Evolutionary conservation across 2,797 vertebrate species (phyloP), one percentile per base, ranked within the genome.

Genomic region (Lophius americanus): DNA sequence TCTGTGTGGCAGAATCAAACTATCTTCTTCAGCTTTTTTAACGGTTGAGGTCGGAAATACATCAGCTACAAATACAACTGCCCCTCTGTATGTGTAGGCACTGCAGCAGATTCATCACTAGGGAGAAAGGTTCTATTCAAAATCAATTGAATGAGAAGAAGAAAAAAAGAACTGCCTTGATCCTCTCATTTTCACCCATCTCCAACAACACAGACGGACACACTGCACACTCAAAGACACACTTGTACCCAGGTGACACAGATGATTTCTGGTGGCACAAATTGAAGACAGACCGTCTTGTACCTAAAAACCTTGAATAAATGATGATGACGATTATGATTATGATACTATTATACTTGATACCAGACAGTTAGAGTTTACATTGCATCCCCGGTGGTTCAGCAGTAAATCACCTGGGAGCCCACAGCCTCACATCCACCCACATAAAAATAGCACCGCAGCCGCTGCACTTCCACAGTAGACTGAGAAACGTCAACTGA

Each of bases 231-330:
- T 51, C 12, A 50, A 23, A 44, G 42, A 53, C 9, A 43, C 9
- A 47, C 6, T 4, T 51, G 33, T 12, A 53, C 9, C 3, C 38
- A 23, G 14, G 12, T 42, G 33, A 49, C 46, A 38, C 14, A 9
- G 51, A 42, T 46, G 43, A 59, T 37, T 8, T 61, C n/a, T 51
- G 33, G 7, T 69, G 63, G 60, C 51, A 82, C 51, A 60, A 81
- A 75, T 72, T 73, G 58, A 71, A 72, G 58, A 82, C 61, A 83
- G 55, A 71, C 53, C 52, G 23, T 23, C 23, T 78, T 46, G 60
- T 61, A 72, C 52, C 38, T 68, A 73, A 72, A 82, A 67, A 74
- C 76, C 69, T 53, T 65, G 62, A 80, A 60, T 64, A 75, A 72
- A 62, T 42, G 60, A 38, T 5, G 36, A 42, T 13, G 2, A 51